Evolutionary conservation across 2,888 invertebrate genomes (phyloP).

Genomic region (Lottia gigantea): DNA sequence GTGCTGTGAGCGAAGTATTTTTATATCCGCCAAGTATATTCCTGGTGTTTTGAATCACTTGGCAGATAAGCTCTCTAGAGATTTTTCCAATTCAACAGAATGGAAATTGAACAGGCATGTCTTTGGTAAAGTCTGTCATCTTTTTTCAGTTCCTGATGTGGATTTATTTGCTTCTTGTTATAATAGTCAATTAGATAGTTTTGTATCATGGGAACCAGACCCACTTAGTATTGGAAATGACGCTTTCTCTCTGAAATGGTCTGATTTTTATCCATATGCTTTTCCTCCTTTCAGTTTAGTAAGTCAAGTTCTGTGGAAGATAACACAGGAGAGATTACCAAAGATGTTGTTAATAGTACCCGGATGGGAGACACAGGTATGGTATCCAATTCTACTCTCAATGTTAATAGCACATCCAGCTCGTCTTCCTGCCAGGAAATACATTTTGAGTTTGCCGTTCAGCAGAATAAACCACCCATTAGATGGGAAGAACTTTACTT

Average conservation of each 20-base stretch:
- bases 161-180: background rate
- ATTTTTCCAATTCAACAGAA: background rate
- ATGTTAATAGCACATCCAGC: background rate
- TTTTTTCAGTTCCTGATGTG: background rate
- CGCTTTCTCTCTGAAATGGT: background rate
- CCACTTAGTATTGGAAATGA: background rate
- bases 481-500: background rate
- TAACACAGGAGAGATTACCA: background rate
- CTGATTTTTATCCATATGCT: background rate
- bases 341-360: too few relatives aligned
- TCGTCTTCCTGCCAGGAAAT: background rate
- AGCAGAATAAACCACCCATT: background rate
- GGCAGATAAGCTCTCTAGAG: background rate
- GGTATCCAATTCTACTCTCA: background rate
- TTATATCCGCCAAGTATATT: background rate
- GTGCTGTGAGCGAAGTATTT: background rate
- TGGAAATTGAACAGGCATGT: background rate
- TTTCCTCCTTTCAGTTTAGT: background rate
- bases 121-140: background rate
- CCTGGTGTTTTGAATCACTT: background rate
- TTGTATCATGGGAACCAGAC: conserved; percentile 1
- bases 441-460: background rate
- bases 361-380: background rate
- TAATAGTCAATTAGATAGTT: background rate
- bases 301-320: background rate